Base-by-base conservation (phyloP, 2,888 invertebrate genomes). In the Gnatocerus cornutus region DNA sequence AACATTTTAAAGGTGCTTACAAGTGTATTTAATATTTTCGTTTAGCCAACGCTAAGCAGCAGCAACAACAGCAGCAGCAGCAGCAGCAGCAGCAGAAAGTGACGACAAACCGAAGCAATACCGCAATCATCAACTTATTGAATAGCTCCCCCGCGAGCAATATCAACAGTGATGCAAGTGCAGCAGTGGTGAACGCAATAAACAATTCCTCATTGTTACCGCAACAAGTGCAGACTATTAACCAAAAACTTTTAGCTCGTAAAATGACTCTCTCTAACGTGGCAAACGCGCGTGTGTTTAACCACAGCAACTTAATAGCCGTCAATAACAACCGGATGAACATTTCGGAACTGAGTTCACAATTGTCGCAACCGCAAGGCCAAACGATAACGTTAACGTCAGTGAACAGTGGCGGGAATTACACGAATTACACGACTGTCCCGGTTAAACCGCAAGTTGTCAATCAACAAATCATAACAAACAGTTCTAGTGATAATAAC, bases 91-190 rank as follows among this genome's bases (percentile, higher is more conserved):
- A 73, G 39, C 75, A 75, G 45, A 75, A 77, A 48, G 76, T 77
- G 69, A 71, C 88, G 21, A 85, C 87, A 41, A 85, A 83, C 66
- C 86, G 84, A 70, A 90, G 85, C 80, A 93, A 93, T 82, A 90
- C 93, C 1, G 92, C 93, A 7, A 93, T 93, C 79, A 87, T 93
- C 71, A 94, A 93, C 84, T 84, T 94, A 61, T 84, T 94, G 69
- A 94, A 94, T 83, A 93, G 92, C 80, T 91, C 92, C 21, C 92
- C 93, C 43, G 92, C 92, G n/a, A 87, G 87, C 80, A 83, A 79
- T 67, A 76, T 82, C 56, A 84, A 84, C 68, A 84, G 80, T 68
- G 91, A 91, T 68, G 90, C 91, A 1, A 91, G 89, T 77, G 86
- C 88, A 39, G 88, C 88, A 7, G 87, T 87, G 45, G 87, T 87